A percentile compares a stretch with the other conserved stretches of the same genome.
These are phyloP conservation scores for Tragelaphus oryx DNA, from an alignment of 2,797 vertebrate species.

Conservation along the genomic window DNA sequence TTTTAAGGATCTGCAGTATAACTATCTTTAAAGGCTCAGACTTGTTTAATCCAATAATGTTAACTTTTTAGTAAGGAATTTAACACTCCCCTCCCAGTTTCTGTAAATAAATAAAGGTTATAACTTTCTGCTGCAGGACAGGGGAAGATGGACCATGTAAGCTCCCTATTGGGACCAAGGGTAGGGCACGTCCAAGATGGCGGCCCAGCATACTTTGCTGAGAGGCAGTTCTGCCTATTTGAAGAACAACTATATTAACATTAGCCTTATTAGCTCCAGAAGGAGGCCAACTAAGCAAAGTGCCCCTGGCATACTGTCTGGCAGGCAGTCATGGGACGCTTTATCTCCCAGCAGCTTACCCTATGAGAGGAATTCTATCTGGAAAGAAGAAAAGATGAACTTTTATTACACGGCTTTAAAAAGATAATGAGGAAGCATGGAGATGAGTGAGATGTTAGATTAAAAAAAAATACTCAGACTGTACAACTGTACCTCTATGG, in stretches of 20 bases:
- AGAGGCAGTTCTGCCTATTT: not conserved
- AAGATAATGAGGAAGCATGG: not conserved
- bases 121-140: not conserved
- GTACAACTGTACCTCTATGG: not conserved
- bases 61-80: not conserved
- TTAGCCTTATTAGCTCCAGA: not conserved
- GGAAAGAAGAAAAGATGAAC: not conserved
- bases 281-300: not conserved
- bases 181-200: not conserved
- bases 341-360: not conserved
- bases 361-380: not conserved
- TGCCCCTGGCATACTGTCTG: not conserved
- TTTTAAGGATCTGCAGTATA: not conserved
- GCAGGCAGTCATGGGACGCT: not conserved
- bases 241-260: not conserved
- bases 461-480: not conserved
- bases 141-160: not conserved
- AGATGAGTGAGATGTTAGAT: not conserved
- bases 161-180: not conserved
- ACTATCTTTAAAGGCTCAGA: not conserved
- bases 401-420: not conserved
- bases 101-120: not conserved
- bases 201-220: not conserved
- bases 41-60: not conserved
- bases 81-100: not conserved